Base-by-base conservation (phyloP, 2,797 vertebrate genomes). In the Semotilus atromaculatus region DNA sequence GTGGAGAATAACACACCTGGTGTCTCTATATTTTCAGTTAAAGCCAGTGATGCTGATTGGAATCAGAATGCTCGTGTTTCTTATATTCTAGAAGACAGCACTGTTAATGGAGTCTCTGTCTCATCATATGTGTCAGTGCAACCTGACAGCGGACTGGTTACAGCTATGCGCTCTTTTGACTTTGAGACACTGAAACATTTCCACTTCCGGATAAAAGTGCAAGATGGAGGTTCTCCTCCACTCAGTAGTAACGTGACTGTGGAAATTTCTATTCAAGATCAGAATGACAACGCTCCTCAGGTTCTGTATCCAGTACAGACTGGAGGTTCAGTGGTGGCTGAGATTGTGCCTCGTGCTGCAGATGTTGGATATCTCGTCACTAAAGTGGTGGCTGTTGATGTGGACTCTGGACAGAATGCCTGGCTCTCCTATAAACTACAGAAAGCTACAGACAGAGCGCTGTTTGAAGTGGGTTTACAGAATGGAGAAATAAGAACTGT, bases 321-420 rank as follows among this genome's bases (percentile, higher is more conserved):
- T 29, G 79, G 82, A 9, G 82, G 43, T 29, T 84, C 85, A 77
- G 58, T 45, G 4, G 84, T 88, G 72, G 81, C 89, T 82, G 88
- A 89, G 73, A 83, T 88, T 48, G 90, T 94, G 1, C 92, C 93
- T 73, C 90, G 90, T 70, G 92, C 91, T 0, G 91, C 93, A n/a
- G 93, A 95, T 60, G 90, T 90, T 0, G 91, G 93, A 5, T 94
- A 94, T 80, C 89, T 95, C 16, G 92, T 95, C 34, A 92, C 92
- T 29, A 94, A 95, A 80, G 92, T 94, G 5, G 91, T 94, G 48
- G 93, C 93, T 0, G 93, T 94, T 34, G 94, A 95, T 87, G 86
- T 86, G 82, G 94, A 94, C 85, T 93, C 92, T 0, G 94, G 93
- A 80, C 93, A 93, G 86, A 95, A 94, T 40, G 90, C 93, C 74